Evolutionary conservation across 2,797 vertebrate species (phyloP).

Genomic region (Girardinus metallicus): DNA sequence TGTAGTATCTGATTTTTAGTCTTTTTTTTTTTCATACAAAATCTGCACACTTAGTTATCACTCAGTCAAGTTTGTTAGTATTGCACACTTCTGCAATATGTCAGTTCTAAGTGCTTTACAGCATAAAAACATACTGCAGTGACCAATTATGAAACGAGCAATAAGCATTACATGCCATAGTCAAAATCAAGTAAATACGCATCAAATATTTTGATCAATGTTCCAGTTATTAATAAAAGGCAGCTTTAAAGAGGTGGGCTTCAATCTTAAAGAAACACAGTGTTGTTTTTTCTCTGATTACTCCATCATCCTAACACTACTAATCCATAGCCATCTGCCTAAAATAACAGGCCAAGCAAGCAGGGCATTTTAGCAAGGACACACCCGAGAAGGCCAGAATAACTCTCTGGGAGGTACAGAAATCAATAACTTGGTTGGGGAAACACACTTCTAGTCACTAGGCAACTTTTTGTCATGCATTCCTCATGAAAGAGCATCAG

Average conservation of each 20-base stretch:
- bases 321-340: background rate
- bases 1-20: background rate
- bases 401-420: background rate
- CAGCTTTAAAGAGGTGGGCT: too few relatives aligned
- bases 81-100: background rate
- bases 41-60: slow-evolving; percentile 25
- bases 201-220: too few relatives aligned
- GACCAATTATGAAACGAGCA: too few relatives aligned
- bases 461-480: background rate
- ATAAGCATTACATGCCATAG: too few relatives aligned
- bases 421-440: background rate
- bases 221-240: too few relatives aligned
- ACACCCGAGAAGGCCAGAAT: background rate
- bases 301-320: background rate
- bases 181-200: too few relatives aligned
- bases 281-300: background rate
- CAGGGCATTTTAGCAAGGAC: background rate
- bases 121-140: too few relatives aligned
- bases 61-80: slow-evolving; percentile 19
- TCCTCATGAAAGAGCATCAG: background rate
- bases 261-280: too few relatives aligned
- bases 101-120: background rate
- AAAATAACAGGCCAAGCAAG: background rate
- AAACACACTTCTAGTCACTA: background rate
- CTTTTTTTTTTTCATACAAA: slow-evolving; percentile 18